Base-by-base conservation (phyloP, 2,797 vertebrate genomes). In the Antennarius maculatus region DNA sequence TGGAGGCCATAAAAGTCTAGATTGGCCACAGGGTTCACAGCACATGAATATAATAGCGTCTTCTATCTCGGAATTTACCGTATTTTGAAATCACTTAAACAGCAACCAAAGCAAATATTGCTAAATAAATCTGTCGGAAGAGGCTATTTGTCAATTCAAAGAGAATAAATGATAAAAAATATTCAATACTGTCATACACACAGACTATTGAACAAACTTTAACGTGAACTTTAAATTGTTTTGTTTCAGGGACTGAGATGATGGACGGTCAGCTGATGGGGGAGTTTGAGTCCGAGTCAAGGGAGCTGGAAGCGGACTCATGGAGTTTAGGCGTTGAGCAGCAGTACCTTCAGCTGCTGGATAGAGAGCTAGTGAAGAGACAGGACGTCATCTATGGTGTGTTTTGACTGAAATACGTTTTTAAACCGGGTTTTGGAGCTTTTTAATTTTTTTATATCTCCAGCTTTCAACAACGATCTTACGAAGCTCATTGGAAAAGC, bases 361-460 rank as follows among this genome's bases (percentile, higher is more conserved):
- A 95, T 85, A 96, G 94, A 76, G 96, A 99, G 28, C 84, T 94
- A 80, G 93, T 97, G 70, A 99, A 97, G 88, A 95, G 94, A 56
- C 98, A 99, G 77, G 96, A 99, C 57, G 95, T 99, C 58, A 97
- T 99, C 81, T 98, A 99, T 0, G 97, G 98, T 99, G 87, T 6
- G 28, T 52, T 6, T 50, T 6, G 1, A 48, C 17, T 12, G 0
- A 29, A 57, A 51, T 2, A 9, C 18, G 8, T 7, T 57, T 41
- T 47, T 9, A 2, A 45, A 46, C 6, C 10, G 10, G 0, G 29
- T 28, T 8, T 13, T 14, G 3, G 7, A 64, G n/a, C 47, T 63
- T 18, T 57, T 66, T 63, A 9, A 66, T 17, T 39, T 18, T 10
- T 39, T 64, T 7, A 17, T 47, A 16, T 48, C 15, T 61, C 15